Conservation (phyloP, 2,888 invertebrate species). For the Acrocera orbiculus region DNA sequence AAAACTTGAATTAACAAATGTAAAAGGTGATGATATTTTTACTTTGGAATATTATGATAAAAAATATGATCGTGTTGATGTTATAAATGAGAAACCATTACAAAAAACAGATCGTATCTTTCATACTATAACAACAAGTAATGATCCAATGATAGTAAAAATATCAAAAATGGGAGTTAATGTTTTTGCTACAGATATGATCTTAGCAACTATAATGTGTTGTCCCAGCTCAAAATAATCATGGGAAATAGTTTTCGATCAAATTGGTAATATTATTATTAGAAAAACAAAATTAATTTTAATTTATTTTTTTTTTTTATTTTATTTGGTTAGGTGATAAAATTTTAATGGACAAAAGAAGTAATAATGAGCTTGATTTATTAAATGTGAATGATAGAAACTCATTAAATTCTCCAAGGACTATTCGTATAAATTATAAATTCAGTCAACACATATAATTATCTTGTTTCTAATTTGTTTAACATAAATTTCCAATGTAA, state of each 20-base stretch:
- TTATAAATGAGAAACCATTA: conserved; percentile 80
- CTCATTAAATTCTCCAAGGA: conserved; percentile 87
- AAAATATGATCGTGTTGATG: conserved; percentile 87
- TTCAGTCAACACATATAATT: conserved; percentile 83
- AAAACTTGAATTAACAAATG: conserved; percentile 79
- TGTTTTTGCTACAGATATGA: conserved; percentile 96
- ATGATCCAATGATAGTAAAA: conserved; percentile 91
- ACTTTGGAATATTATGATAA: conserved; percentile 95
- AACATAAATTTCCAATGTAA: not conserved
- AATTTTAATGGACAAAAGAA: conserved; percentile 94
- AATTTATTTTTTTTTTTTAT: not conserved
- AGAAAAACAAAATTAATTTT: not conserved
- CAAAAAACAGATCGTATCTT: conserved; percentile 92
- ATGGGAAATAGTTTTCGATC: conserved; percentile 98
- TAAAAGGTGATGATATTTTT: conserved; percentile 61
- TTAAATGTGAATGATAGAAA: conserved; percentile 92
- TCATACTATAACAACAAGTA: conserved; percentile 90
- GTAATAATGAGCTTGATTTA: conserved; percentile 92
- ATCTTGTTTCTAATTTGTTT: conserved; percentile 21
- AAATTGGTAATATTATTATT: conserved; percentile 42
- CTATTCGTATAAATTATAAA: conserved; percentile 98
- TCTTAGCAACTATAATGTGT: conserved; percentile 96
- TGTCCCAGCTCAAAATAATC: conserved; percentile 95
- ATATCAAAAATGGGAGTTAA: conserved; percentile 85
- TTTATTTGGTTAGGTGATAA: conserved; percentile 45